phyloP scores from a whole-genome alignment of 2,113 vertebrate genomes.

The Perccottus glenii region DNA sequence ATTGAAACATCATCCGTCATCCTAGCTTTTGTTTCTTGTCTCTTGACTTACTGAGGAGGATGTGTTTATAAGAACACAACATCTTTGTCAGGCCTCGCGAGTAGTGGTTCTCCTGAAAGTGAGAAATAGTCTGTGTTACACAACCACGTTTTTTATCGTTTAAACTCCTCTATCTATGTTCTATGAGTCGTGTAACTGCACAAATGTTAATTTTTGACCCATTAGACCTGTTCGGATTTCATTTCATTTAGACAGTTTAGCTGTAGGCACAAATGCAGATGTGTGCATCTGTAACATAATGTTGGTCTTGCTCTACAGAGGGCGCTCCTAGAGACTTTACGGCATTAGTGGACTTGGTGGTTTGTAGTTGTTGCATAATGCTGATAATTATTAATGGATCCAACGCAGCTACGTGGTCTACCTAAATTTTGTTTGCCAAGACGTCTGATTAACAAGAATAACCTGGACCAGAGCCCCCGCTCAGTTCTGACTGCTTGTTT shows the following conservation, averaged over 20 bases:
- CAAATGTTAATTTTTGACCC: not conserved
- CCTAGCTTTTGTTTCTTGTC: not conserved
- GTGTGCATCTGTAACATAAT: conserved; percentile 73
- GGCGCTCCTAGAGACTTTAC: conserved; percentile 42
- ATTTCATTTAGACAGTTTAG: not conserved
- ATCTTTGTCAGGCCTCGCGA: not conserved
- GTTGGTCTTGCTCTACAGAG: conserved; percentile 38
- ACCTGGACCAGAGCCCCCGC: too few relatives aligned
- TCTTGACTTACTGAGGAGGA: not conserved
- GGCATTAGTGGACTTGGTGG: conserved; percentile 51
- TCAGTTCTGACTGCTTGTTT: too few relatives aligned
- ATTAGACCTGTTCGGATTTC: not conserved
- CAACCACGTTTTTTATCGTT: not conserved
- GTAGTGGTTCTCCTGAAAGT: conserved; percentile 19
- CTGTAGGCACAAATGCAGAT: conserved; percentile 68
- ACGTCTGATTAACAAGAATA: too few relatives aligned
- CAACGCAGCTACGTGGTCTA: not conserved
- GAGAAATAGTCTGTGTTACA: not conserved
- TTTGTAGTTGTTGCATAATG: not conserved
- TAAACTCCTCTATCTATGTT: not conserved
- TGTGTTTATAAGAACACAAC: not conserved
- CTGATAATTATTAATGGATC: not conserved
- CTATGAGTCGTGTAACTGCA: not conserved
- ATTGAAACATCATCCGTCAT: not conserved
- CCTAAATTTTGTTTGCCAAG: too few relatives aligned